Percentiles rank a stretch among this genome's conserved stretches.
Evolutionary conservation across 2,113 vertebrate species (phyloP).

Genomic region (Falcunculus frontatus): DNA sequence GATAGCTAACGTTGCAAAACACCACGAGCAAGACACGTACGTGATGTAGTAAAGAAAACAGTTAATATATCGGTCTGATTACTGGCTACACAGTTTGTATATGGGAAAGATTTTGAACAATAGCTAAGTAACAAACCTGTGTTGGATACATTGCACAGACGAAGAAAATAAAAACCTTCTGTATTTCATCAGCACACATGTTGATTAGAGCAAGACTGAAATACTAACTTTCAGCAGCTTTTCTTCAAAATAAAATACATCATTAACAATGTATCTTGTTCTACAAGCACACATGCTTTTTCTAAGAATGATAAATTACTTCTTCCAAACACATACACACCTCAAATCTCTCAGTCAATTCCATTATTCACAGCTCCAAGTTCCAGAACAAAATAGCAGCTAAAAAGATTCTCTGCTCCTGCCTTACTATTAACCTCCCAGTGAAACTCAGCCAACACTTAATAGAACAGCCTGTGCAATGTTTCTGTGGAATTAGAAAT

Average conservation of each 20-base stretch:
- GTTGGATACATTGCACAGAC: neutral
- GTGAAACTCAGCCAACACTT: neutral
- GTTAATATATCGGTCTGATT: neutral
- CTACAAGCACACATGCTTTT: neutral
- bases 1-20: neutral
- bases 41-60: neutral
- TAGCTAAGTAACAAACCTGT: neutral
- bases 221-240: neutral
- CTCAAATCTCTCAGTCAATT: neutral
- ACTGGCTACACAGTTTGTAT: neutral
- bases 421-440: neutral
- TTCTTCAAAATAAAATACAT: neutral
- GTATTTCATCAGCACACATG: neutral
- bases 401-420: neutral
- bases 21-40: fast-evolving
- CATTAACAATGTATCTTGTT: neutral
- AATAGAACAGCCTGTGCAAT: neutral
- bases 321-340: neutral
- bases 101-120: neutral
- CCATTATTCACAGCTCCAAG: neutral
- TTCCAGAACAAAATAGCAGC: neutral
- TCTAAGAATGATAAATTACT: neutral
- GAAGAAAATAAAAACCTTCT: neutral
- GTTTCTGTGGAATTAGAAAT: neutral
- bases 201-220: neutral